Percentiles rank a stretch among this genome's conserved stretches.
These are phyloP conservation scores for Diorhabda elongata DNA, from an alignment of 1,140 invertebrate genomes.

Conservation along the genomic window DNA sequence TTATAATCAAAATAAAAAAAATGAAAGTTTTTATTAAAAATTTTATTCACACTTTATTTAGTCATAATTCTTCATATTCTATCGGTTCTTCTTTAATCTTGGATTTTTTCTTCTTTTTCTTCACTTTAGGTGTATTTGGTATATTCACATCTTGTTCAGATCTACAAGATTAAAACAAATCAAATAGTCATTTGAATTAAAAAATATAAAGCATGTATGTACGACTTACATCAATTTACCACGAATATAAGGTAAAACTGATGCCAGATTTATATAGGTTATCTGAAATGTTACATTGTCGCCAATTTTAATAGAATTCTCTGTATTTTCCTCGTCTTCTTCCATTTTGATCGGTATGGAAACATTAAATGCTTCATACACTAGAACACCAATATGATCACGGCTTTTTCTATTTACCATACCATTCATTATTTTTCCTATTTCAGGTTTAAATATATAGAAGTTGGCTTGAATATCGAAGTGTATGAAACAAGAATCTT, in stretches of 20 bases:
- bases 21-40: too few relatives aligned
- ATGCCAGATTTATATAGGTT: constrained; percentile 40
- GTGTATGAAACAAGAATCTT: constrained; percentile 57
- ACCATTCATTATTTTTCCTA: constrained; percentile 52
- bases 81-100: not conserved
- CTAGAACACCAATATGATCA: constrained; percentile 59
- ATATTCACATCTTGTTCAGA: not conserved
- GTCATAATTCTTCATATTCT: not conserved
- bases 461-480: constrained; percentile 61
- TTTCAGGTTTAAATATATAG: constrained; percentile 57
- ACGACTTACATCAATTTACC: constrained; percentile 30
- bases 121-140: not conserved
- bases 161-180: not conserved
- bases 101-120: not conserved
- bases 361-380: constrained; percentile 63
- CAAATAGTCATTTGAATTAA: not conserved
- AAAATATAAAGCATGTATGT: not conserved
- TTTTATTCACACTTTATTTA: too few relatives aligned
- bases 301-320: constrained; percentile 51
- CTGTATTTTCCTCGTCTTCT: constrained; percentile 54
- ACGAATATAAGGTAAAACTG: constrained; percentile 31
- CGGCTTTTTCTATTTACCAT: constrained; percentile 58
- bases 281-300: constrained; percentile 58
- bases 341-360: constrained; percentile 56
- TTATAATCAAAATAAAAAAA: too few relatives aligned